Evolutionary conservation across 2,113 vertebrate genomes (phyloP).

Genomic region (Tachysurus vachellii): DNA sequence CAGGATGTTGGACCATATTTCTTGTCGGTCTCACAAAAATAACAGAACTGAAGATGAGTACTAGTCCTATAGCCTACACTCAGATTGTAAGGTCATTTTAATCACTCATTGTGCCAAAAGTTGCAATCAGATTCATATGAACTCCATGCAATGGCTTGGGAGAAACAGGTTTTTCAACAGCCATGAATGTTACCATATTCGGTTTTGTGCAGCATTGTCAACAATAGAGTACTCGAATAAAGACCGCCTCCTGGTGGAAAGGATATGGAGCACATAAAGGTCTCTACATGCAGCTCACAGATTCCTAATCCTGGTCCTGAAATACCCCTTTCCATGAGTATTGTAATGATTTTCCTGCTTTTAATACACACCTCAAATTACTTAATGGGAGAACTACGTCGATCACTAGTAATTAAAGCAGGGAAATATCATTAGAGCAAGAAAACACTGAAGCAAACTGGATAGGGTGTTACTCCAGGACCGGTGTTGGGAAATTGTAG

Average conservation of each 20-base stretch:
- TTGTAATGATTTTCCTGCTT: neutral
- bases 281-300: neutral
- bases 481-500: neutral
- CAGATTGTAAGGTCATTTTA: neutral
- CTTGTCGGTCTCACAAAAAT: neutral
- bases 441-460: neutral
- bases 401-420: neutral
- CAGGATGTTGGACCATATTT: neutral
- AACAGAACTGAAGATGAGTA: neutral
- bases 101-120: neutral
- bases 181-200: neutral
- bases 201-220: neutral
- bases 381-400: neutral
- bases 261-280: neutral
- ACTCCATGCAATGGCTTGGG: neutral
- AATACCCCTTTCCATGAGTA: neutral
- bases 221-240: neutral
- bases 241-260: slow-evolving; percentile 34
- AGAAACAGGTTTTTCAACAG: neutral
- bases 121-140: neutral
- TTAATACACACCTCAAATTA: neutral
- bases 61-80: neutral
- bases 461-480: neutral
- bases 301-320: neutral
- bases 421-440: neutral